Evolutionary conservation across 92 coral and sea anemone species (phyloP).

Genomic region (Isaurus tuberculatus): DNA sequence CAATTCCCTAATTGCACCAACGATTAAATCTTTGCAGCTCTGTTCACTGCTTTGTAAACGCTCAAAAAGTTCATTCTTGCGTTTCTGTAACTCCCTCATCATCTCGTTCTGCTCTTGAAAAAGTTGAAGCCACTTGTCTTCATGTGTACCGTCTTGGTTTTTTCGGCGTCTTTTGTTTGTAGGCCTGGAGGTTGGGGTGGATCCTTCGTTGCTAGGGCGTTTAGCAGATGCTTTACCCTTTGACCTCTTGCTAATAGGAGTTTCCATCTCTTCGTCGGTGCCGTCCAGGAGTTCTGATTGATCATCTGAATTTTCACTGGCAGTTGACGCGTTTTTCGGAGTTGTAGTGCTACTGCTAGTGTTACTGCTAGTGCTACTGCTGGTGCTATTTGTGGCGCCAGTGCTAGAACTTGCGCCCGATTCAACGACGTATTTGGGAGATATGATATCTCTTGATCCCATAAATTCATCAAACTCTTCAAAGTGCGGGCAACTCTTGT

Average conservation of each 20-base stretch:
- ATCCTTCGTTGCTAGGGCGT: constrained; percentile 15
- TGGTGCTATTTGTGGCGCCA: neutral
- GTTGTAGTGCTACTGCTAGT: neutral
- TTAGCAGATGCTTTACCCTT: constrained; percentile 12
- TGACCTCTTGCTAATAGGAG: neutral
- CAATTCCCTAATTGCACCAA: constrained; percentile 24
- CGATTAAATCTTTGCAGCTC: constrained; percentile 10
- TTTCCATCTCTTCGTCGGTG: neutral
- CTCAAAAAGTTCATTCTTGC: neutral
- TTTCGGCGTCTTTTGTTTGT: constrained; percentile 10
- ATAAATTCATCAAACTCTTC: constrained; percentile 3
- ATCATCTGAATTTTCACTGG: constrained; percentile 9
- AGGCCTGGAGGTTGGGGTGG: constrained; percentile 1
- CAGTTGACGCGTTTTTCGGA: neutral
- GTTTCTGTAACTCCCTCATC: neutral
- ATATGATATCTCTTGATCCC: constrained; percentile 6
- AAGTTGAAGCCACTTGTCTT: constrained; percentile 15
- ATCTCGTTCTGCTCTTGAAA: constrained; percentile 10
- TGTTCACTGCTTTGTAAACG: constrained; percentile 5
- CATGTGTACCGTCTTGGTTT: neutral
- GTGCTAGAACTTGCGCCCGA: neutral
- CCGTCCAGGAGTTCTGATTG: neutral
- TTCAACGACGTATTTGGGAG: neutral
- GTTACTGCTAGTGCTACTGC: neutral
- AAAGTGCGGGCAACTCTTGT: neutral